Evolutionary conservation across 2,113 vertebrate species (phyloP).

Genomic region (rabbit (Oryctolagus cuniculus)): DNA sequence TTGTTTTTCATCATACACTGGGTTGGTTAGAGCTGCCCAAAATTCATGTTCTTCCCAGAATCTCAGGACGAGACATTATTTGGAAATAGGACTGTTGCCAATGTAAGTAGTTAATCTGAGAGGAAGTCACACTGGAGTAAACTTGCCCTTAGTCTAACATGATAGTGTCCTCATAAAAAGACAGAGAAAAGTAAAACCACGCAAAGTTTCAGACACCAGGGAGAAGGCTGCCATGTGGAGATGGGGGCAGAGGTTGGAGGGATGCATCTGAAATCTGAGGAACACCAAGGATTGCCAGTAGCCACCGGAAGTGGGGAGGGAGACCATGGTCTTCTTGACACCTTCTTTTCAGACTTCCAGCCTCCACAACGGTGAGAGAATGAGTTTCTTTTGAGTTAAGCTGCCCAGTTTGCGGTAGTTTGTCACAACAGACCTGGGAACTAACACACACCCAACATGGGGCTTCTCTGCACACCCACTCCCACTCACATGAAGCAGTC

Average conservation of each 20-base stretch:
- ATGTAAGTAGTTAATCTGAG: background rate
- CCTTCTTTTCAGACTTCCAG: background rate
- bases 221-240: too few relatives aligned
- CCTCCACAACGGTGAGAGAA: background rate
- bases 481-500: accelerated
- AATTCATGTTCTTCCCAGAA: background rate
- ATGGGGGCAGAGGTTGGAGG: background rate
- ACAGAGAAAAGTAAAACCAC: background rate
- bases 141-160: background rate
- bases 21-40: background rate
- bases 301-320: background rate
- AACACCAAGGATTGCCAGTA: background rate
- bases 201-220: background rate
- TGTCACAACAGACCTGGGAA: background rate
- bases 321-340: background rate
- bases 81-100: background rate
- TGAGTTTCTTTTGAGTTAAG: too few relatives aligned
- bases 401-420: background rate
- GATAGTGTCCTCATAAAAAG: background rate
- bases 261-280: accelerated
- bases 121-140: background rate
- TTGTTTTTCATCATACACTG: background rate
- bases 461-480: background rate
- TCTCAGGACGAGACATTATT: background rate
- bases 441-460: background rate